Conservation (phyloP, 2,888 invertebrate species). For the Rhamphomyia laevipes region DNA sequence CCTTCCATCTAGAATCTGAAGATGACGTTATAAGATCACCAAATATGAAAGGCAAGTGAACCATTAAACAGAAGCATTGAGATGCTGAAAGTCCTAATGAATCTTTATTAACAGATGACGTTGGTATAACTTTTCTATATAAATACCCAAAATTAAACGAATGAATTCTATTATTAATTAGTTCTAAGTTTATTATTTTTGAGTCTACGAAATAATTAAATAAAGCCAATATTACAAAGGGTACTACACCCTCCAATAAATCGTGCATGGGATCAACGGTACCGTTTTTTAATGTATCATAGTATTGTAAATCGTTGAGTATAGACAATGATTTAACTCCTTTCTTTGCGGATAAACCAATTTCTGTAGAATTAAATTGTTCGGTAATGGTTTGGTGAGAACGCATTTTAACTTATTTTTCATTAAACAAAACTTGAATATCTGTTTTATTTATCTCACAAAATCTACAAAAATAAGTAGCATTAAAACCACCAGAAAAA, state of each 20-base stretch:
- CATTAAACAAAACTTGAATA: constrained; percentile 6
- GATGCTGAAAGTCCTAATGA: constrained; percentile 8
- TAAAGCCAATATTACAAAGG: constrained; percentile 6
- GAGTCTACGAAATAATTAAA: constrained; percentile 5
- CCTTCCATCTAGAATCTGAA: not conserved
- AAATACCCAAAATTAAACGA: constrained; percentile 8
- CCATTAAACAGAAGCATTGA: constrained; percentile 6
- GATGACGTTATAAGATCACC: constrained; percentile 5
- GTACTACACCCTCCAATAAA: constrained; percentile 9
- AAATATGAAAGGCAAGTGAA: constrained; percentile 10
- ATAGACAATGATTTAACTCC: constrained; percentile 4
- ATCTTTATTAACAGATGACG: constrained; percentile 4
- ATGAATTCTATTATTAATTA: constrained; percentile 10
- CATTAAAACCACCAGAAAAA: constrained; percentile 6
- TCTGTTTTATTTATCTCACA: constrained; percentile 9
- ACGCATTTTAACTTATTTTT: constrained; percentile 3
- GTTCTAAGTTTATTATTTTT: constrained; percentile 5
- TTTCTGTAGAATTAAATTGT: not conserved
- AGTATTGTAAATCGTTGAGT: constrained; percentile 8
- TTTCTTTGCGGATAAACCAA: not conserved
- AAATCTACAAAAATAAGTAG: constrained; percentile 7
- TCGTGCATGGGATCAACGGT: constrained; percentile 13
- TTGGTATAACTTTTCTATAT: constrained; percentile 5
- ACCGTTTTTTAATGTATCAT: constrained; percentile 5
- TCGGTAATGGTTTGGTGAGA: not conserved